Evolutionary conservation across 2,888 invertebrate genomes (phyloP), one percentile per base, ranked within the genome.

Genomic region (Synanthedon formicaeformis): DNA sequence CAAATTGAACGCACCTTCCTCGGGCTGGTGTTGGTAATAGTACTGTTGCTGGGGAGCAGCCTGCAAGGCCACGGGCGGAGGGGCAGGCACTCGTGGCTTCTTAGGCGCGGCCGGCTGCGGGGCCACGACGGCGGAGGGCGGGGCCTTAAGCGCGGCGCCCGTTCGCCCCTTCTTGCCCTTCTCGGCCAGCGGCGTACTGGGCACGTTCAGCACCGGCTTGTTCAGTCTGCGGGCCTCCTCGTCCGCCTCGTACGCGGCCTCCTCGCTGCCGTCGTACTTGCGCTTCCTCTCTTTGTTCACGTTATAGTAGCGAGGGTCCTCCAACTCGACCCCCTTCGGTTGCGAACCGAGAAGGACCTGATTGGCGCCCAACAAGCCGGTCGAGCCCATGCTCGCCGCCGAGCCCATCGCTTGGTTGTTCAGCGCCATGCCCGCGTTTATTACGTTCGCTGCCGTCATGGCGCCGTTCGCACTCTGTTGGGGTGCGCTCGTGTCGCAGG

Each of bases 271-370:
- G 61, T 92, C 92, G 61, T 92, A 92, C 65, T 90, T 90, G 63
- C 91, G 89, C 74, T 92, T 93, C 55, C 92, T 79, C 65, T 92
- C 92, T 70, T 93, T 93, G 54, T 92, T 92, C 62, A 92, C 74
- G 50, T 92, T 92, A 74, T 92, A 93, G 71, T 93, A 93, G 53
- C 92, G 86, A 12, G 93, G 91, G 78, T 93, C 93, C 60, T 93
- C 91, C 68, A 91, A 81, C 53, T 90, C 90, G 41, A 88, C 87
- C 53, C 76, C 76, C 61, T 88, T 85, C 56, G 82, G 62, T 58
- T 75, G 81, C 56, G 67, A 73, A 64, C 62, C 71, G 61, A 76
- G 78, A 66, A 76, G 71, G 63, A 69, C 77, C 50, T 76, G 60
- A 49, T 78, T 73, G 55, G 80, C 75, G 57, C 79, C 73, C 61